Conservation (phyloP, 2,888 invertebrate species). For the Cremastinae sp. region DNA sequence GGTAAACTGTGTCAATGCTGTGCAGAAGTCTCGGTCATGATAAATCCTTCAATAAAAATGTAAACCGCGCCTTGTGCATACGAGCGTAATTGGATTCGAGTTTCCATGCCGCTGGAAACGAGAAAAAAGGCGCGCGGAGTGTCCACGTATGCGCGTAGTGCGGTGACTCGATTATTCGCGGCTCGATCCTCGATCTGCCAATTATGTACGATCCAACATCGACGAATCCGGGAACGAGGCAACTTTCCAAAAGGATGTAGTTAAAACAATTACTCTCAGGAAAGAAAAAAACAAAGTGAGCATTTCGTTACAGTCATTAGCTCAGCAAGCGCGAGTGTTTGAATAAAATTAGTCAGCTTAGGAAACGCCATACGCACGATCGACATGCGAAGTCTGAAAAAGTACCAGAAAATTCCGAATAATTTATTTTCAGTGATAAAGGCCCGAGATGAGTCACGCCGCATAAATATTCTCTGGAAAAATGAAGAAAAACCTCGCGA, state of each 20-base stretch:
- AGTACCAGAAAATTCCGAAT: too few species aligned
- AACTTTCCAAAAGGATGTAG: slow-evolving; percentile 8
- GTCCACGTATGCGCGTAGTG: neutral
- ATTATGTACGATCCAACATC: neutral
- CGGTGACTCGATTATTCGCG: neutral
- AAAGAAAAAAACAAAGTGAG: neutral
- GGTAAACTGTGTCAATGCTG: slow-evolving; percentile 28
- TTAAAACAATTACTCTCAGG: neutral
- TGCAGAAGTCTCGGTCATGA: slow-evolving; percentile 25
- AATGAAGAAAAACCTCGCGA: too few species aligned
- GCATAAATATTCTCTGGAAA: too few species aligned
- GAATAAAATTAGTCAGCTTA: too few species aligned
- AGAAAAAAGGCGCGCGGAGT: too few species aligned
- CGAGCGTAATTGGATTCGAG: slow-evolving; percentile 26
- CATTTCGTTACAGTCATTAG: neutral
- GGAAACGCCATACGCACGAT: too few species aligned
- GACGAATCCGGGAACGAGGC: neutral
- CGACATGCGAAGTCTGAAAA: too few species aligned
- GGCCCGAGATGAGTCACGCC: too few species aligned
- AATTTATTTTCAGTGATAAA: too few species aligned
- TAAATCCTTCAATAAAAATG: slow-evolving; percentile 21
- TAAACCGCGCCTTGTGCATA: slow-evolving; percentile 14
- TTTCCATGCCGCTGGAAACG: slow-evolving; percentile 1
- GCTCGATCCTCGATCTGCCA: neutral
- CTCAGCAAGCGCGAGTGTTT: neutral